These are phyloP conservation scores for Diorhabda elongata DNA, from an alignment of 1,140 invertebrate genomes.

Conservation along the genomic window DNA sequence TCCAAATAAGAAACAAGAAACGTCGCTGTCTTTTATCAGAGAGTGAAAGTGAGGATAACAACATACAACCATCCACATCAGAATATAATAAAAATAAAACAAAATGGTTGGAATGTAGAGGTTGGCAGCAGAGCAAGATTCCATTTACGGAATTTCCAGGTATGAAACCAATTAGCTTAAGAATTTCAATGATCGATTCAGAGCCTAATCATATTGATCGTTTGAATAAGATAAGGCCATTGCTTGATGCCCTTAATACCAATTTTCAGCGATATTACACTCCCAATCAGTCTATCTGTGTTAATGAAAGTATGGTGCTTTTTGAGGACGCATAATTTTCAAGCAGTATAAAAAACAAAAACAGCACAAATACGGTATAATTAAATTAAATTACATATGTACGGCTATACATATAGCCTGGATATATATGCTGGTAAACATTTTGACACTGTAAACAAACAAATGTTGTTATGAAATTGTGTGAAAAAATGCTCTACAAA, in stretches of 20 bases:
- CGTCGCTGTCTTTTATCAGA: too few relatives aligned
- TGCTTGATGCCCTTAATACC: background rate
- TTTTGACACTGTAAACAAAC: background rate
- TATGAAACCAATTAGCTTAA: background rate
- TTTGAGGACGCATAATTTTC: background rate
- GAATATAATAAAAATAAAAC: background rate
- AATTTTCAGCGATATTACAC: background rate
- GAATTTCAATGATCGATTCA: background rate
- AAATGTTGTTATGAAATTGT: constrained; percentile 12
- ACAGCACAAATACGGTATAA: background rate
- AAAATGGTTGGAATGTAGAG: background rate
- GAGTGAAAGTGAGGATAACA: too few relatives aligned
- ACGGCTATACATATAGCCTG: background rate
- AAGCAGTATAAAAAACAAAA: background rate
- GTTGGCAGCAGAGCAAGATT: background rate
- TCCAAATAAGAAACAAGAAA: too few relatives aligned
- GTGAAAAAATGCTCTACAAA: constrained; percentile 30
- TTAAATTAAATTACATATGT: background rate
- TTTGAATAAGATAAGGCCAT: background rate
- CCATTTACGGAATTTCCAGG: background rate
- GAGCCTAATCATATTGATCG: background rate
- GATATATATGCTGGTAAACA: background rate
- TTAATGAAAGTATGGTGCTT: background rate
- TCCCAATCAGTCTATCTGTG: background rate
- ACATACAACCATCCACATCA: background rate